Evolutionary conservation across 2,888 invertebrate species (phyloP).

Genomic region (Rhorus exstirpatorius): DNA sequence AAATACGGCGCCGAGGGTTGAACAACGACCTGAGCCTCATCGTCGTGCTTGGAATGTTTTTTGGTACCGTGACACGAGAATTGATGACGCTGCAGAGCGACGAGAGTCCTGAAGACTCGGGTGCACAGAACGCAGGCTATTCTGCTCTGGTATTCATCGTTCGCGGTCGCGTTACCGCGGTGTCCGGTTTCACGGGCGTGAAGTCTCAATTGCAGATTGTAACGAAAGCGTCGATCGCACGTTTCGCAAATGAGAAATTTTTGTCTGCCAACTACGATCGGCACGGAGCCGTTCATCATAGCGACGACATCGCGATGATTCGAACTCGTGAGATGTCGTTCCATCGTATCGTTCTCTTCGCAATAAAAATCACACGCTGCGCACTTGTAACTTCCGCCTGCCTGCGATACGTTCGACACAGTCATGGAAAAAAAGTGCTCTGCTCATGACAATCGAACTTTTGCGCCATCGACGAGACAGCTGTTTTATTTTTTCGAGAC

Average conservation of each 20-base stretch:
- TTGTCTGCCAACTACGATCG: slow-evolving; percentile 91
- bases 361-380: slow-evolving; percentile 91
- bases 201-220: slow-evolving; percentile 91
- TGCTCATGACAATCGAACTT: no score
- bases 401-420: slow-evolving; percentile 77
- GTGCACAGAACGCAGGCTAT: slow-evolving; percentile 89
- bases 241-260: slow-evolving; percentile 89
- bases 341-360: slow-evolving; percentile 89
- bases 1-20: slow-evolving; percentile 86
- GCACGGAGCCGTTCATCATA: slow-evolving; percentile 93
- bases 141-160: slow-evolving; percentile 90
- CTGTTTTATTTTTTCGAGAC: no score
- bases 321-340: slow-evolving; percentile 89
- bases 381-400: slow-evolving; percentile 90
- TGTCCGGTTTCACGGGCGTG: slow-evolving; percentile 88
- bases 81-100: slow-evolving; percentile 90
- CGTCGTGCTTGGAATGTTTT: slow-evolving; percentile 77
- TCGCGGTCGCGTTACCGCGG: slow-evolving; percentile 87
- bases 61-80: slow-evolving; percentile 88
- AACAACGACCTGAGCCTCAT: slow-evolving; percentile 45
- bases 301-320: slow-evolving; percentile 92
- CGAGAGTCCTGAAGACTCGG: slow-evolving; percentile 88
- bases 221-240: slow-evolving; percentile 91
- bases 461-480: no score
- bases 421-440: background rate